phyloP scores from a whole-genome alignment of 30 jellyfish, hydroid and myxozoan genomes.

The Catostylus mosaicus region DNA sequence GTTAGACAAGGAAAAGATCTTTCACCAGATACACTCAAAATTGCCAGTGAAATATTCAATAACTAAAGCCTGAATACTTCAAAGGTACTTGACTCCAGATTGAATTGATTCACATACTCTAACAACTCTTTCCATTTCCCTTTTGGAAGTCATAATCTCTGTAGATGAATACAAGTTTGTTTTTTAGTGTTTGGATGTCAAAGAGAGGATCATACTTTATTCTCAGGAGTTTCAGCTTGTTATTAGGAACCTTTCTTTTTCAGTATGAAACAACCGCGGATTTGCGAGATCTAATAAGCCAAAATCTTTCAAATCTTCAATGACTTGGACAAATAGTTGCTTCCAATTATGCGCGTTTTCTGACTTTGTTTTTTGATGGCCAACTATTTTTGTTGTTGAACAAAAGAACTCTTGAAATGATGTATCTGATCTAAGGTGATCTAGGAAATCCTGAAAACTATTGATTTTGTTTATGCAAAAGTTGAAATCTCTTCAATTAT shows the following conservation, averaged over 20 bases:
- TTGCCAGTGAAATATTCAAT: slow-evolving; percentile 16
- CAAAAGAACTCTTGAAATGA: background rate
- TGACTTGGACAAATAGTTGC: slow-evolving; percentile 32
- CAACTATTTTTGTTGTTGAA: background rate
- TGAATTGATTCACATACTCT: background rate
- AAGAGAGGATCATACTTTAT: slow-evolving; percentile 31
- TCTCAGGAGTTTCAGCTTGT: slow-evolving; percentile 16
- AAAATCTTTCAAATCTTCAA: slow-evolving; percentile 32
- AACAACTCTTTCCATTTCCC: background rate
- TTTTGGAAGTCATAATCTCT: slow-evolving; percentile 30
- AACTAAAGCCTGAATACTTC: slow-evolving; percentile 12
- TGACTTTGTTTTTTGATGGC: slow-evolving; percentile 4
- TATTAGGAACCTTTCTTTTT: slow-evolving; percentile 12
- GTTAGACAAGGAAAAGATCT: slow-evolving; percentile 47
- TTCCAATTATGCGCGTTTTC: slow-evolving; percentile 18
- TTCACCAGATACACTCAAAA: slow-evolving; percentile 56
- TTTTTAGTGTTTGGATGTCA: slow-evolving; percentile 5
- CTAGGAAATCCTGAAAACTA: slow-evolving; percentile 2
- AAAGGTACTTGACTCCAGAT: slow-evolving; percentile 5
- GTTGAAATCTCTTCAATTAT: slow-evolving; percentile 21
- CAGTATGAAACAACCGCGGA: slow-evolving; percentile 22
- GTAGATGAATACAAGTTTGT: slow-evolving; percentile 15
- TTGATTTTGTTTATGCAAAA: slow-evolving; percentile 7
- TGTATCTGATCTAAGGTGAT: slow-evolving; percentile 2
- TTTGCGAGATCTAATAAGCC: slow-evolving; percentile 33